Evolutionary conservation across 2,797 vertebrate species (phyloP), one percentile per base, ranked within the genome.

Genomic region (Nannoperca australis): DNA sequence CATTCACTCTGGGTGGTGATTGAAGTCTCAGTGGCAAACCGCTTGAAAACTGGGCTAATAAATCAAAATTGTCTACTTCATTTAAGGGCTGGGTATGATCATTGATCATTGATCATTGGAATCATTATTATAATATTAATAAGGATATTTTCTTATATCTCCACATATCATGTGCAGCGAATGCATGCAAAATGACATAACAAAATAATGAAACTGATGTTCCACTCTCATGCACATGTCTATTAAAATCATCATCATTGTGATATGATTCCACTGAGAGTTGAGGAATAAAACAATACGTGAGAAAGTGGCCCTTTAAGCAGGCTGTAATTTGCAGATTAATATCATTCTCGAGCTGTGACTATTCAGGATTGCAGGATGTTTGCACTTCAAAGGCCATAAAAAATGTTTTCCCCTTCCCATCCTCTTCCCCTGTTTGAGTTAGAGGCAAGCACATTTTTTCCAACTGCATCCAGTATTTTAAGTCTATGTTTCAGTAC

Each of bases 321-420:
- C 45, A 54, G 36, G 15, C 44, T 79, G 66, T 47, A 51, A 64
- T 85, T 73, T 76, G 36, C 14, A 60, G 61, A 73, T 69, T 66
- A 61, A 56, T 75, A 62, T 55, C 70, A 81, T 89, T 86, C 59
- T 70, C 49, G 24, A 20, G 45, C 63, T 44, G 59, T 81, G 81
- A 86, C 77, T 68, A n/a, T 42, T 84, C 42, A 65, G 45, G 56
- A 72, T 65, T 81, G 72, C 74, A 85, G 81, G 74, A 87, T 87
- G 88, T 88, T 88, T 88, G 80, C 56, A 60, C 83, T 77, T 77
- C 58, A 40, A 68, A 27, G 44, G 59, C 78, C 75, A 77, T 79
- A 85, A 81, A 86, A 86, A 83, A 51, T 18, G 67, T 50, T 77
- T 81, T 47, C 53, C 47, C 58, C 53, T 72, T 72, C 54, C 20